These are phyloP conservation scores for Anoplopoma fimbria DNA, from an alignment of 2,113 vertebrate genomes.

Conservation along the genomic window DNA sequence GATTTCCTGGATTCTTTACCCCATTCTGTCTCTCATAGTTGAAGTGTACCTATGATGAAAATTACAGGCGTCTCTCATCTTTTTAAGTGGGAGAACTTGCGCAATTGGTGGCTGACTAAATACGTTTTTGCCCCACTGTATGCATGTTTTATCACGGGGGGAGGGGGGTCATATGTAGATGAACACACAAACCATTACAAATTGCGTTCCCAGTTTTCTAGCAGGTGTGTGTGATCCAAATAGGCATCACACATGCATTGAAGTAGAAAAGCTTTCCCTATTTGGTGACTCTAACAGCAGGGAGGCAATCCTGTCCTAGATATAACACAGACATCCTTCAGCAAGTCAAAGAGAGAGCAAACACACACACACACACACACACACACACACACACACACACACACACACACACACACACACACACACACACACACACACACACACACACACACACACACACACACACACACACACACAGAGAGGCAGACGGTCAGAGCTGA, in stretches of 20 bases:
- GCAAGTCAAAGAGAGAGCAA: constrained; percentile 22
- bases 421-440: neutral
- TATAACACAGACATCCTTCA: constrained; percentile 54
- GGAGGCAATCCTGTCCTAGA: constrained; percentile 32
- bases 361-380: neutral
- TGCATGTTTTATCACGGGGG: neutral
- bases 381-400: constrained; percentile 2
- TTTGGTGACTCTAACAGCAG: constrained; percentile 23
- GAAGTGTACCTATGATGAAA: no score
- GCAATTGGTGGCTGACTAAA: no score
- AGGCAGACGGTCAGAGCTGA: constrained; percentile 32
- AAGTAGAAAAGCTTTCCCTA: constrained; percentile 35
- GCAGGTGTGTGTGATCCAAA: neutral
- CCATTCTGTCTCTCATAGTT: no score
- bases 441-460: neutral
- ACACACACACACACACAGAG: constrained; percentile 4
- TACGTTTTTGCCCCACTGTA: no score
- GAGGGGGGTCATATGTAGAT: neutral
- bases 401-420: neutral
- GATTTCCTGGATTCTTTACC: no score
- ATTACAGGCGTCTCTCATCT: no score
- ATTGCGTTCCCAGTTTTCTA: neutral
- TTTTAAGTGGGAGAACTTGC: no score
- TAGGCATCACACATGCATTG: neutral
- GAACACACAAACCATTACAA: neutral